Evolutionary conservation across 1,140 invertebrate genomes (phyloP).

Genomic region (Theocolax elegans): DNA sequence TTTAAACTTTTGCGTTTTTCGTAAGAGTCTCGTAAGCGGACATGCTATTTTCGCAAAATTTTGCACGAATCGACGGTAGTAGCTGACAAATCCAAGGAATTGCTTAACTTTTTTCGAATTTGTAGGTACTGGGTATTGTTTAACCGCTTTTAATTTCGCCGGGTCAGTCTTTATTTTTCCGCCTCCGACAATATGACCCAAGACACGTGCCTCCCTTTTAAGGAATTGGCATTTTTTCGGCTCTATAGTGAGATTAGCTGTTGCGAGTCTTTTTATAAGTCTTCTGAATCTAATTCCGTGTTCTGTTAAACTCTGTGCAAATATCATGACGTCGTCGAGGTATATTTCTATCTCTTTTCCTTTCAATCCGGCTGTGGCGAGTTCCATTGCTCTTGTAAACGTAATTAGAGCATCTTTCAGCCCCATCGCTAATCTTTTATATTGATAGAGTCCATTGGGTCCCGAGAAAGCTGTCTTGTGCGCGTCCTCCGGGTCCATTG

Average conservation of each 20-base stretch:
- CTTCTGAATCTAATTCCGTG: neutral
- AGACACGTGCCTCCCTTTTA: neutral
- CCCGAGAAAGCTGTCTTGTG: neutral
- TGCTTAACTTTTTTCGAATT: neutral
- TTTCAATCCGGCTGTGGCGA: neutral
- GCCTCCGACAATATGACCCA: neutral
- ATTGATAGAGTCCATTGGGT: neutral
- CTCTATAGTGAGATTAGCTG: neutral
- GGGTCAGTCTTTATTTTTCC: neutral
- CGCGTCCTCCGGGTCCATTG: neutral
- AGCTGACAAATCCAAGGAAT: constrained; percentile 3
- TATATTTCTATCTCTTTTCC: neutral
- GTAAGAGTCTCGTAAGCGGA: constrained; percentile 50
- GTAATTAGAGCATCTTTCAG: neutral
- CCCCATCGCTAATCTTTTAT: neutral
- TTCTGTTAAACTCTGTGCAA: neutral
- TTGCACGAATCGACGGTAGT: neutral
- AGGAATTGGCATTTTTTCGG: constrained; percentile 17
- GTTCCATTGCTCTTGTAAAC: neutral
- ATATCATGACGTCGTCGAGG: neutral
- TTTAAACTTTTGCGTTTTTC: constrained; percentile 47
- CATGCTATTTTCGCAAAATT: neutral
- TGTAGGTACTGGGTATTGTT: neutral
- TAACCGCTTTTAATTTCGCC: neutral
- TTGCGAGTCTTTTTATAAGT: neutral